These are phyloP conservation scores for Corydoras sp. DNA, from an alignment of 2,113 vertebrate species.

Conservation along the genomic window DNA sequence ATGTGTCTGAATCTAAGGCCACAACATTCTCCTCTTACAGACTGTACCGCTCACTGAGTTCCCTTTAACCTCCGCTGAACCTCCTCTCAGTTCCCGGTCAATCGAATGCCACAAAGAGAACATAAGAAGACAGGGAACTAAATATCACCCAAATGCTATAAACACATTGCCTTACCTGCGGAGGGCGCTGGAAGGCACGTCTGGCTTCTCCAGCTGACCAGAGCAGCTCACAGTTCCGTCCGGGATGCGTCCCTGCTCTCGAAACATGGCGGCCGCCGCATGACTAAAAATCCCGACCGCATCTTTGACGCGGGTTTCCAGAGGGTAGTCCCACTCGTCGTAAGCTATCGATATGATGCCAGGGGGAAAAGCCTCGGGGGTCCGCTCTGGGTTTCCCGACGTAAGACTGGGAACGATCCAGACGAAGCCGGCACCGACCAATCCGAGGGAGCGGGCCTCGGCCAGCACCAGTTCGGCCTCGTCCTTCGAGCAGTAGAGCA, in stretches of 20 bases:
- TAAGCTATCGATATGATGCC: conserved; percentile 95
- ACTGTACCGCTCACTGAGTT: too few species aligned
- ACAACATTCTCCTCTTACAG: too few species aligned
- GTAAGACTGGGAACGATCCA: conserved; percentile 95
- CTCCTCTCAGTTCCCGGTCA: too few species aligned
- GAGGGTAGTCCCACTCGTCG: conserved; percentile 91
- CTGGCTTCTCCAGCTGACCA: conserved; percentile 77
- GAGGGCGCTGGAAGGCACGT: conserved; percentile 77
- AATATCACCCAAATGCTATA: neutral
- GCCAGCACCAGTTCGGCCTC: conserved; percentile 88
- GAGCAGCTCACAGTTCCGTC: conserved; percentile 89
- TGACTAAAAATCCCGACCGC: conserved; percentile 86
- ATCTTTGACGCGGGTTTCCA: conserved; percentile 82
- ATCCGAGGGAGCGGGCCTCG: conserved; percentile 87
- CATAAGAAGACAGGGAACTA: neutral
- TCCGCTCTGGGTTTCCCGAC: conserved; percentile 86
- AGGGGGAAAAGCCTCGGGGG: conserved; percentile 85
- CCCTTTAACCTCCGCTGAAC: too few species aligned
- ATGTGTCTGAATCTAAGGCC: too few species aligned
- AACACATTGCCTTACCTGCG: conserved; percentile 75
- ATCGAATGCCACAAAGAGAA: neutral
- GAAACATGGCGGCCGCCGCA: conserved; percentile 85
- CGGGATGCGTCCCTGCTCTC: conserved; percentile 84
- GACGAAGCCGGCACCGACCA: conserved; percentile 92
- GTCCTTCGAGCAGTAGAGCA: conserved; percentile 95